Evolutionary conservation across 2,888 invertebrate species (phyloP).

Genomic region (Tipula unca): DNA sequence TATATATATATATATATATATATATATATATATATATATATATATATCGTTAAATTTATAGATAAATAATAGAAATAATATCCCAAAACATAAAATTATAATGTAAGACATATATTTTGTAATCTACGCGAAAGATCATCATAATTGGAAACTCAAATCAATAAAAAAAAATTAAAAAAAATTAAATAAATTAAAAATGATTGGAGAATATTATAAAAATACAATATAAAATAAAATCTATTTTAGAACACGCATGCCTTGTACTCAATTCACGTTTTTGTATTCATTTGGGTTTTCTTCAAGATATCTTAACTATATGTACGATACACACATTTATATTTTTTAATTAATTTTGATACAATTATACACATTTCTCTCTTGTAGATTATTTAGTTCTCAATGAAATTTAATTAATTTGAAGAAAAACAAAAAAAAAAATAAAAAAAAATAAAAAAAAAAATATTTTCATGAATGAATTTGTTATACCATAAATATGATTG

Average conservation of each 20-base stretch:
- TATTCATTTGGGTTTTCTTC: neutral
- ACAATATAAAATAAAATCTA: neutral
- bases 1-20: too few relatives aligned
- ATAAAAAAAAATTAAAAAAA: neutral
- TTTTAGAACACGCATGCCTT: constrained; percentile 18
- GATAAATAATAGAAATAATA: neutral
- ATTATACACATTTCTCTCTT: neutral
- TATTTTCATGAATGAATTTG: neutral
- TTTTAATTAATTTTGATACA: constrained; percentile 9
- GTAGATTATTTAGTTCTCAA: neutral
- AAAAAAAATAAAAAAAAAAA: neutral
- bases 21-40: neutral
- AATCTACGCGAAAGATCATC: neutral
- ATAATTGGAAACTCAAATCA: neutral
- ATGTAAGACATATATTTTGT: neutral
- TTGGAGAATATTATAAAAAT: neutral
- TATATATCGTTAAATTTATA: neutral
- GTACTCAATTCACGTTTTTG: constrained; percentile 17
- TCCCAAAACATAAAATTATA: neutral
- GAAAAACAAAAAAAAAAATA: neutral
- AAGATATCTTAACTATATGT: neutral
- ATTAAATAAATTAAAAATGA: constrained; percentile 14
- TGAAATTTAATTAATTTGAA: neutral
- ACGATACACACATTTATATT: neutral
- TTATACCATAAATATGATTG: neutral